A percentile compares a stretch with the other conserved stretches of the same genome.
Evolutionary conservation across 2,888 invertebrate genomes (phyloP).

Genomic region (Mythimna pallens): DNA sequence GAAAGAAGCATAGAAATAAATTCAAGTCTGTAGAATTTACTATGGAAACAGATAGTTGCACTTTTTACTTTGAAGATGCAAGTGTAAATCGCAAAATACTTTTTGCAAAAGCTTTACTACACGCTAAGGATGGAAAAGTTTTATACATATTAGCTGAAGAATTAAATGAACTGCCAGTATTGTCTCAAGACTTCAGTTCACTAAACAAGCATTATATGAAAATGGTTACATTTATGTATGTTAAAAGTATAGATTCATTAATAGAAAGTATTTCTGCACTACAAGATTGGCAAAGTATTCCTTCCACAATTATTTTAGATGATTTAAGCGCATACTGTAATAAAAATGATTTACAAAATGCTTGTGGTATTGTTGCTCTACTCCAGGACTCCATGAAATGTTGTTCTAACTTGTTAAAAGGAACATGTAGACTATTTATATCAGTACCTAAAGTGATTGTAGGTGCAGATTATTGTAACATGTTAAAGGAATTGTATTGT

Average conservation of each 20-base stretch:
- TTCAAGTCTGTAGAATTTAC: not conserved
- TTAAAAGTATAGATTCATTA: constrained; percentile 76
- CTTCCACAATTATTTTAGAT: constrained; percentile 83
- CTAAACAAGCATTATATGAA: constrained; percentile 83
- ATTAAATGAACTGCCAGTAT: constrained; percentile 81
- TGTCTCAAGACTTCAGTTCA: constrained; percentile 80
- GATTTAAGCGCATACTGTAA: constrained; percentile 79
- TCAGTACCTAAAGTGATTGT: constrained; percentile 74
- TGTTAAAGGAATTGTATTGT: constrained; percentile 76
- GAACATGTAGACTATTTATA: constrained; percentile 73
- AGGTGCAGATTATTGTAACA: constrained; percentile 76
- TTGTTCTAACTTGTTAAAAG: constrained; percentile 73
- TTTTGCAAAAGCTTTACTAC: constrained; percentile 80
- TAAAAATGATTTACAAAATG: constrained; percentile 75
- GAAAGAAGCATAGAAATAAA: not conserved
- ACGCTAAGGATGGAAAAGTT: constrained; percentile 82
- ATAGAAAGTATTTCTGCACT: constrained; percentile 80
- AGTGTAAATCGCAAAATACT: constrained; percentile 77
- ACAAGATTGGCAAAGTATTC: constrained; percentile 82
- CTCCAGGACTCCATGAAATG: constrained; percentile 76
- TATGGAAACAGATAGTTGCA: constrained; percentile 61
- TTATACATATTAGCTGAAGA: constrained; percentile 83
- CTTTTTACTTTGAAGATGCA: constrained; percentile 75
- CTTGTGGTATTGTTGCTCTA: constrained; percentile 81
- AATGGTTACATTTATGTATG: constrained; percentile 86